phyloP scores from a whole-genome alignment of 2,888 invertebrate species.

The Eurytoma californica region DNA sequence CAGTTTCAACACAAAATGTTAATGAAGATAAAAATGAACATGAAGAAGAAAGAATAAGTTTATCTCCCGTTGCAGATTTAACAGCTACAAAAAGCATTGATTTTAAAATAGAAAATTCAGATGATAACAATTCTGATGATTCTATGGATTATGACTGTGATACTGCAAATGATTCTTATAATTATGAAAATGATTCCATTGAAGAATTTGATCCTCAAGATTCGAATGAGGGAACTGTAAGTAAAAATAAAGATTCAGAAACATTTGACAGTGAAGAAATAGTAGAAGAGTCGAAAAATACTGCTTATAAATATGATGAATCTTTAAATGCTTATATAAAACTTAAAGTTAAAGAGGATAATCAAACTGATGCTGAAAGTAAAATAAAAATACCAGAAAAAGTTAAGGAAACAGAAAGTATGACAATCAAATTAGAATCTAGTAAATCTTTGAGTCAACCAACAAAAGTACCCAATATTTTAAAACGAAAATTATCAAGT shows the following conservation, averaged over 20 bases:
- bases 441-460: constrained; percentile 9
- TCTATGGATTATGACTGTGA: not conserved
- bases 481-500: constrained; percentile 45
- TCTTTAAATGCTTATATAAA: constrained; percentile 61
- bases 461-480: constrained; percentile 29
- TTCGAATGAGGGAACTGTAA: constrained; percentile 49
- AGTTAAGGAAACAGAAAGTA: constrained; percentile 15
- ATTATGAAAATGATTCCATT: constrained; percentile 67
- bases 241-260: constrained; percentile 16
- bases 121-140: not conserved
- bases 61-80: constrained; percentile 1
- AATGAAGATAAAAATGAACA: not conserved
- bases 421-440: not conserved
- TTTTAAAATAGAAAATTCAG: not conserved
- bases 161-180: constrained; percentile 41
- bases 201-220: constrained; percentile 72
- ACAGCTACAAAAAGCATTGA: not conserved
- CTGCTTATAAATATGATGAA: constrained; percentile 61
- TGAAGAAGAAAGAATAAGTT: constrained; percentile 5
- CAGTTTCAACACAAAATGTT: not conserved
- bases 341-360: constrained; percentile 42
- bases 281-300: constrained; percentile 29
- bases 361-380: constrained; percentile 29
- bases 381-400: constrained; percentile 17
- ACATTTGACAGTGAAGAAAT: not conserved